Base-by-base conservation (phyloP, 2,888 invertebrate genomes). In the Argynnis bischoffii region DNA sequence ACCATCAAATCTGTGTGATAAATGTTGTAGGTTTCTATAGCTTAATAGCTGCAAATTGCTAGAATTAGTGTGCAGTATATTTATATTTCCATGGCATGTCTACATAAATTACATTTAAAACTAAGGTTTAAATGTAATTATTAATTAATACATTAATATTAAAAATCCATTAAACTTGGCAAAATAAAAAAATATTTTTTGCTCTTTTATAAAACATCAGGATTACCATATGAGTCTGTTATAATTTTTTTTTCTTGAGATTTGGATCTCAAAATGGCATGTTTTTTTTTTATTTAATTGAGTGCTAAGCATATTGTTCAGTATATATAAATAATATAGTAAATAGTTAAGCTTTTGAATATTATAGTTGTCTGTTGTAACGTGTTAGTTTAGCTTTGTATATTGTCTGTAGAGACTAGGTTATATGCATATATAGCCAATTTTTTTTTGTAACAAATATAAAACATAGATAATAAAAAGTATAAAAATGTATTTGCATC, bases 1-100 rank as follows among this genome's bases (percentile, higher is more conserved):
- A 72, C 70, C 70, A 68, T 65, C 54, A 65, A 57, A 69, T 64
- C 72, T 56, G 15, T 71, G 70, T 72, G 71, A 73, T 72, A 69
- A 67, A 67, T 67, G 59, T 67, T 31, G 60, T 26, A 13, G 63
- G 26, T 63, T 63, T 53, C 53, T 54, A 54, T 59, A 63, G 31
- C 55, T 16, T 35, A 8, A 35, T 6, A 35, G 1, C 6, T 35
- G 8, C 2, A 0, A n/a, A 26, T 35, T 35, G 35, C 35, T 35
- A 35, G 35, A 35, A 35, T 35, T 35, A 35, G 35, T 35, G 35
- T 35, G 35, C 6, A 35, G 35, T 41, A 41, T 41, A 41, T 41
- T 41, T 41, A 41, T 41, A 41, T 41, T 41, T 41, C 11, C 35
- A 41, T 41, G 35, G 35, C 35, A 41, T 41, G 35, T 11, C 35